Base-by-base conservation (phyloP, 1,140 invertebrate species). In the Magallana angulata region DNA sequence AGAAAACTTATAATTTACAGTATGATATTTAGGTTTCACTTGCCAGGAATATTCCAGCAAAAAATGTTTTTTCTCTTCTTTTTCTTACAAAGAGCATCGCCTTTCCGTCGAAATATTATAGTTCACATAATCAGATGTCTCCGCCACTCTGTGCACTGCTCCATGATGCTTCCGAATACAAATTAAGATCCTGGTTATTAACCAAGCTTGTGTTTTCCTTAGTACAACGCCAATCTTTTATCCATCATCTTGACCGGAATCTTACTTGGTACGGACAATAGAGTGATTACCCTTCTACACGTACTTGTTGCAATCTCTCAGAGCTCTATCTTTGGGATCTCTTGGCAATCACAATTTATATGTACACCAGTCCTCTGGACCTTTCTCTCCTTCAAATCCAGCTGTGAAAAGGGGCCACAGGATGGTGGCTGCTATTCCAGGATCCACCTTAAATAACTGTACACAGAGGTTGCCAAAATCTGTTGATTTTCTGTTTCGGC, bases 181-280 rank as follows among this genome's bases (percentile, higher is more conserved):
- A 48, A 48, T 48, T 48, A 48, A 48, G 36, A 48, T 48, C 5
- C 24, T 24, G 24, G 24, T 48, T 48, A 2, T 48, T 0, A 48
- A 48, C 36, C 36, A 1, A 48, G 36, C 36, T 48, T 48, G 5
- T 3, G 1, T 48, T 48, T 48, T 48, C 36, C 36, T 48, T 48
- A 48, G 36, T 24, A 24, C 36, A 48, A 5, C 8, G 84, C 85
- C 7, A 89, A 24, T 85, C 87, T 84, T 18, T 90, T 87, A 8
- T 87, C 58, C 5, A 88, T 89, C 3, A 91, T 89, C 59, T 82
- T 89, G 1, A 36, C 81, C 68, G 87, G 57, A 18, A 89, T 84
- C 71, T 89, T 90, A 56, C 88, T 84, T 58, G 86, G 83, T n/a
- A 88, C 36, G 1, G 84, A 89, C 30, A 90, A 36, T 14, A 89